Evolutionary conservation across 2,797 vertebrate species (phyloP), one percentile per base, ranked within the genome.

Genomic region (Falco concolor): DNA sequence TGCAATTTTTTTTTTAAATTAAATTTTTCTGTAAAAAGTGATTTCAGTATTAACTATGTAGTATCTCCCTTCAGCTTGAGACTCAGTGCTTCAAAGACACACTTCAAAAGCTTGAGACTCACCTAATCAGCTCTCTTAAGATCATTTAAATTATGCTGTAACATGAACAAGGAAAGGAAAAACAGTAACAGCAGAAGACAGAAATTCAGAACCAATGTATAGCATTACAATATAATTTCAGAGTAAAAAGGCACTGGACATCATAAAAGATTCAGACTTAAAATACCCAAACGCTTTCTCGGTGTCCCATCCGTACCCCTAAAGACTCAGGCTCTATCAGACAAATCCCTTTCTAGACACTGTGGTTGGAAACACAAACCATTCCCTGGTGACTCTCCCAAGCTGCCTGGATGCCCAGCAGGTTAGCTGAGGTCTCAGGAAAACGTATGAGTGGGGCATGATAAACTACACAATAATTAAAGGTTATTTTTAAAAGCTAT

Each of bases 191-290:
- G 95, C 47, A 87, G 83, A 95, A 93, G 59, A 73, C 34, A 90
- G 8, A 93, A 95, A 91, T 59, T 50, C 74, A 89, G 92, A 97
- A 91, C 28, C 70, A 93, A 52, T 12, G 36, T 28, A 72, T 32
- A 95, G 38, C 87, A 75, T 77, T 6, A 92, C 70, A 93, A 93
- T 79, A 72, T 64, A 85, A 91, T 79, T 96, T 94, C 87, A 93
- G 79, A 89, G 27, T 90, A 91, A 96, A 97, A 97, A 96, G 69
- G 77, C 79, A 96, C 7, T 89, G 88, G 93, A 91, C 22, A 87
- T 80, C 61, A 75, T 49, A 93, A 93, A 87, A 96, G 57, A 94
- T 18, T 64, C 32, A 88, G 95, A 96, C 89, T 90, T 94, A 70
- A 97, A 97, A 95, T 87, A 96, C 25, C 84, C 84, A 77, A 84